Conservation (phyloP, 2,113 vertebrate species). For the Amphiprion ocellaris region DNA sequence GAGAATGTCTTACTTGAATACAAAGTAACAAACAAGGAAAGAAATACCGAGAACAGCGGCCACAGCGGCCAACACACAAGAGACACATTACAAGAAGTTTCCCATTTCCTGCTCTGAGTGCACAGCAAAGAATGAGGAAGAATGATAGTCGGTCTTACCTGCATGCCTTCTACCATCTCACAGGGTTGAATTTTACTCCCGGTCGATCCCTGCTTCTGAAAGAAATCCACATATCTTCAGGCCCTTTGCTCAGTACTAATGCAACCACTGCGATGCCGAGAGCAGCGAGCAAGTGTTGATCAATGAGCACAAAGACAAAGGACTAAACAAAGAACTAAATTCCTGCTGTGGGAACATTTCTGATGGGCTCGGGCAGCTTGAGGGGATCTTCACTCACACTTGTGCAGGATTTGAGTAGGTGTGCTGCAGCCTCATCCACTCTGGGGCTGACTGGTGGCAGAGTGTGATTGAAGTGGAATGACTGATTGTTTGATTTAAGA, state of each 20-base stretch:
- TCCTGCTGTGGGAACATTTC: slow-evolving; percentile 15
- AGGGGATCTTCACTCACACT: slow-evolving; percentile 40
- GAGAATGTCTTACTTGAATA: not conserved
- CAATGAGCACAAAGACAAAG: not conserved
- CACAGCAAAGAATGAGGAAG: slow-evolving; percentile 5
- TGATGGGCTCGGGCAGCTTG: slow-evolving; percentile 9
- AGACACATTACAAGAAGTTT: not conserved
- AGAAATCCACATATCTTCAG: slow-evolving; percentile 9
- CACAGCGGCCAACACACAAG: not conserved
- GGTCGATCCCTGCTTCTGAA: slow-evolving; percentile 1
- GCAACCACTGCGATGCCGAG: not conserved
- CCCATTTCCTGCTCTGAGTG: not conserved
- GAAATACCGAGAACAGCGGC: not conserved
- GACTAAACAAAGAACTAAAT: not conserved
- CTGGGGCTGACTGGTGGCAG: slow-evolving; percentile 47
- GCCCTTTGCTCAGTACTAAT: not conserved
- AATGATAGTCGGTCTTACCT: not conserved
- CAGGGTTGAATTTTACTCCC: not conserved
- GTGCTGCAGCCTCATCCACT: slow-evolving; percentile 50
- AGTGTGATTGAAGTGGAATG: slow-evolving; percentile 71
- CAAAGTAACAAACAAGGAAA: not conserved
- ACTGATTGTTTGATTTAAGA: slow-evolving; percentile 75
- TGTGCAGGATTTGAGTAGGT: slow-evolving; percentile 45
- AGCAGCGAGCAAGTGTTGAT: slow-evolving; percentile 12
- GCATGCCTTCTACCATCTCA: not conserved